Conservation (phyloP, 1,140 invertebrate species). For the Formica selysi region DNA sequence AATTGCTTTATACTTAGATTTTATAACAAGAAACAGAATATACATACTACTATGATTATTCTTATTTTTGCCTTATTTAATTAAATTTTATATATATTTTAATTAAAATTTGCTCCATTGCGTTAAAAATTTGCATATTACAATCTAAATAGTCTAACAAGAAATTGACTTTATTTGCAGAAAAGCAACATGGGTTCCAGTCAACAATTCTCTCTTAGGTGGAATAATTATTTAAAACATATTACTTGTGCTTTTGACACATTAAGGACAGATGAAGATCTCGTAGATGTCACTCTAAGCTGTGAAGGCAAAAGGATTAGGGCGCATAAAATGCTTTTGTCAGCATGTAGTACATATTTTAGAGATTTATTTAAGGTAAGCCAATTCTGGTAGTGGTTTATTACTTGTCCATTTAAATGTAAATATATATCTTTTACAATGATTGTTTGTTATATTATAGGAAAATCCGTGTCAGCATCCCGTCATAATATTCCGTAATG, state of each 20-base stretch:
- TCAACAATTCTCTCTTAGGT: constrained; percentile 91
- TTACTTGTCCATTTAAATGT: not conserved
- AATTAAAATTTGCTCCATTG: not conserved
- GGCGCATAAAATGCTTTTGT: constrained; percentile 94
- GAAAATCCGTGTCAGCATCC: constrained; percentile 95
- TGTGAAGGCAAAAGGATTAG: constrained; percentile 94
- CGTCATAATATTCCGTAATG: constrained; percentile 94
- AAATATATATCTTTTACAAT: not conserved
- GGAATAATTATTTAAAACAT: constrained; percentile 92
- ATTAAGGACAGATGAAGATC: constrained; percentile 91
- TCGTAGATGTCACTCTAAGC: constrained; percentile 94
- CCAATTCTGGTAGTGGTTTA: not conserved
- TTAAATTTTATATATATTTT: not conserved
- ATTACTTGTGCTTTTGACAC: constrained; percentile 92
- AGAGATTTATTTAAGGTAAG: constrained; percentile 92
- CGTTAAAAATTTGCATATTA: constrained; percentile 1
- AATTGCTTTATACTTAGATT: not conserved
- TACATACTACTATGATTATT: not conserved
- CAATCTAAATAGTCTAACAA: not conserved
- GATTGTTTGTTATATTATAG: constrained; percentile 78
- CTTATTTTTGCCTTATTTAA: not conserved
- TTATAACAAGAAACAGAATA: not conserved
- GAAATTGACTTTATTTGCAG: constrained; percentile 64
- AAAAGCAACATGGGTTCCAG: constrained; percentile 85
- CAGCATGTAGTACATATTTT: constrained; percentile 94